phyloP scores from a whole-genome alignment of 2,888 invertebrate genomes.

The Pterobdella sp. region DNA sequence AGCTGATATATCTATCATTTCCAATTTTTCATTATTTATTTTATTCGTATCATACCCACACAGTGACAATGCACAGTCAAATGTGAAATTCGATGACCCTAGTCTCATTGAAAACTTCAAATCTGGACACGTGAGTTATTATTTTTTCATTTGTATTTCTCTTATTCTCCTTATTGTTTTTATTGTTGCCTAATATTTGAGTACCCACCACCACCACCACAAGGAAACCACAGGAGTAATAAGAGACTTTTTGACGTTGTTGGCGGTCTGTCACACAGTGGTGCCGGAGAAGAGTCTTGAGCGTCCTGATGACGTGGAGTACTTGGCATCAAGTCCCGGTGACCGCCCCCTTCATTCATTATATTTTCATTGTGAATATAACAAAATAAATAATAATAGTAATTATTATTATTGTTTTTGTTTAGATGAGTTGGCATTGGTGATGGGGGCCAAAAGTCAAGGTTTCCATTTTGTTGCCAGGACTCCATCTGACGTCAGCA shows the following conservation, averaged over 20 bases:
- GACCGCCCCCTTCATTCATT: background rate
- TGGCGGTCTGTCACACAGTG: conserved; percentile 98
- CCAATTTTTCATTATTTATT: too few species aligned
- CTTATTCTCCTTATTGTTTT: background rate
- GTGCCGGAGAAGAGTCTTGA: conserved; percentile 46
- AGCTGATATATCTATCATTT: too few species aligned
- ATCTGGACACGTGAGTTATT: conserved; percentile 29
- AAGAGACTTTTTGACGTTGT: conserved; percentile 74
- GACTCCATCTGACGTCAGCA: conserved; percentile 74
- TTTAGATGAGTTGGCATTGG: conserved; percentile 89
- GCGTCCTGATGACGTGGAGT: conserved; percentile 58
- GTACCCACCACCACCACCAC: background rate
- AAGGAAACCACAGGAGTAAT: conserved; percentile 32
- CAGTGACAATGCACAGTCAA: conserved; percentile 31
- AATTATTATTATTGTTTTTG: too few species aligned
- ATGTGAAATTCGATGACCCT: conserved; percentile 30
- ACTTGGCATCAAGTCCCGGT: conserved; percentile 96
- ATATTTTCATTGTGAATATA: too few species aligned
- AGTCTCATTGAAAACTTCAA: conserved; percentile 31
- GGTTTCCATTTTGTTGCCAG: conserved; percentile 84
- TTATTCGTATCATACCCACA: too few species aligned
- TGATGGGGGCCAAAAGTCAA: conserved; percentile 76
- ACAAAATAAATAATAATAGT: too few species aligned
- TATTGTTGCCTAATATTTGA: background rate
- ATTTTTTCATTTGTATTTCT: background rate